Evolutionary conservation across 2,888 invertebrate species (phyloP).

Genomic region (Sphaerophoria taeniata): DNA sequence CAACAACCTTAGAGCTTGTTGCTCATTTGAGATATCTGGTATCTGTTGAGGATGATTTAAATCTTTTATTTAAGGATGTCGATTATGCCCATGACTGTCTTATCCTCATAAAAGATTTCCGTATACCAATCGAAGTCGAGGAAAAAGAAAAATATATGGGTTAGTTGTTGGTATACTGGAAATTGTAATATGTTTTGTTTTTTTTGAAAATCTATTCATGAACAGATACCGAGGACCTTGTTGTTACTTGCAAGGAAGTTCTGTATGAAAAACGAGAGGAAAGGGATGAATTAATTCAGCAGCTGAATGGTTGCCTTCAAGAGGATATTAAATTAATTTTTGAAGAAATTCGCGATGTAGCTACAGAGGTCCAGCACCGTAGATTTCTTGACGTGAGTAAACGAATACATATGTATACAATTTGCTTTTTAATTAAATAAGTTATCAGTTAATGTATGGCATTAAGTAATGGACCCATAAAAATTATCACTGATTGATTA

Average conservation of each 20-base stretch:
- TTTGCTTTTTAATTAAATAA: not conserved
- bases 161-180: slow-evolving; percentile 22
- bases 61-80: slow-evolving; percentile 88
- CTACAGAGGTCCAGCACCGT: slow-evolving; percentile 86
- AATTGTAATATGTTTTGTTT: too few species aligned
- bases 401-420: not conserved
- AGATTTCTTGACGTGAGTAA: slow-evolving; percentile 79
- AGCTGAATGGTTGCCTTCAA: slow-evolving; percentile 89
- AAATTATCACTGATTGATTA: too few species aligned
- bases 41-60: slow-evolving; percentile 87
- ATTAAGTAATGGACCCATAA: too few species aligned
- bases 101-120: slow-evolving; percentile 91
- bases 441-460: too few species aligned
- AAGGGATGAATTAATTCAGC: slow-evolving; percentile 87
- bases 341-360: slow-evolving; percentile 88
- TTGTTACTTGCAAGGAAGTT: slow-evolving; percentile 85
- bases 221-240: slow-evolving; percentile 80
- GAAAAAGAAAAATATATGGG: slow-evolving; percentile 84
- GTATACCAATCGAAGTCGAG: slow-evolving; percentile 88
- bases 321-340: slow-evolving; percentile 90
- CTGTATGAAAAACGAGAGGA: slow-evolving; percentile 86
- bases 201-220: too few species aligned
- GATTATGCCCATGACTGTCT: slow-evolving; percentile 93
- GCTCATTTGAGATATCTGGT: slow-evolving; percentile 84
- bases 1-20: slow-evolving; percentile 88